Evolutionary conservation across 2,888 invertebrate species (phyloP).

Genomic region (Leptinotarsa tumamoca): DNA sequence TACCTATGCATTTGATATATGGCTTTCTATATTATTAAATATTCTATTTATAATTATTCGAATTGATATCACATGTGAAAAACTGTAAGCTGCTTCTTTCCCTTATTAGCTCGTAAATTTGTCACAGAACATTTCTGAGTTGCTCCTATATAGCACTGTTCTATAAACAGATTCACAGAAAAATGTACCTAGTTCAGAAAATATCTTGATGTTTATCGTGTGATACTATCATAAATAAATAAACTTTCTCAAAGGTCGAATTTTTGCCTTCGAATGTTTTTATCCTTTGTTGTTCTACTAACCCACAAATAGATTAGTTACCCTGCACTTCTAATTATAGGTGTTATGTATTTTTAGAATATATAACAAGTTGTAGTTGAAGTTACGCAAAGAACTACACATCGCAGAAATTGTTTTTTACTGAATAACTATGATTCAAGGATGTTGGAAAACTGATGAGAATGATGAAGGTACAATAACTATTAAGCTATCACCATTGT

Average conservation of each 20-base stretch:
- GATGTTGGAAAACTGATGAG: constrained; percentile 65
- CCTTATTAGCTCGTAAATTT: too few relatives aligned
- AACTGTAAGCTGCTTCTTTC: too few relatives aligned
- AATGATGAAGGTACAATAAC: constrained; percentile 64
- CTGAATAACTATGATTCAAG: constrained; percentile 59
- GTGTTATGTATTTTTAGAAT: constrained; percentile 39
- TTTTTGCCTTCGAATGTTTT: not conserved
- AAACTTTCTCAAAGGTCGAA: not conserved
- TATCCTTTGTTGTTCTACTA: constrained; percentile 14
- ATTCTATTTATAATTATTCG: too few relatives aligned
- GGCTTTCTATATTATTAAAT: too few relatives aligned
- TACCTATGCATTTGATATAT: too few relatives aligned
- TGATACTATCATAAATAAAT: too few relatives aligned
- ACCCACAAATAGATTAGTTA: constrained; percentile 17
- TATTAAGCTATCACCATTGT: constrained; percentile 17
- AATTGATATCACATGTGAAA: too few relatives aligned
- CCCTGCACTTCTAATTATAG: constrained; percentile 38
- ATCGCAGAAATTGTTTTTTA: not conserved
- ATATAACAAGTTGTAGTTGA: constrained; percentile 37
- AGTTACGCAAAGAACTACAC: constrained; percentile 33
- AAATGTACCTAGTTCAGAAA: too few relatives aligned
- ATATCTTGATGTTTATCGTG: too few relatives aligned
- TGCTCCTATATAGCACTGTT: too few relatives aligned
- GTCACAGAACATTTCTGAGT: too few relatives aligned
- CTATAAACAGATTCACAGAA: too few relatives aligned